Evolutionary conservation across 92 coral and sea anemone genomes (phyloP).

Genomic region (Palythoa heliodiscus): DNA sequence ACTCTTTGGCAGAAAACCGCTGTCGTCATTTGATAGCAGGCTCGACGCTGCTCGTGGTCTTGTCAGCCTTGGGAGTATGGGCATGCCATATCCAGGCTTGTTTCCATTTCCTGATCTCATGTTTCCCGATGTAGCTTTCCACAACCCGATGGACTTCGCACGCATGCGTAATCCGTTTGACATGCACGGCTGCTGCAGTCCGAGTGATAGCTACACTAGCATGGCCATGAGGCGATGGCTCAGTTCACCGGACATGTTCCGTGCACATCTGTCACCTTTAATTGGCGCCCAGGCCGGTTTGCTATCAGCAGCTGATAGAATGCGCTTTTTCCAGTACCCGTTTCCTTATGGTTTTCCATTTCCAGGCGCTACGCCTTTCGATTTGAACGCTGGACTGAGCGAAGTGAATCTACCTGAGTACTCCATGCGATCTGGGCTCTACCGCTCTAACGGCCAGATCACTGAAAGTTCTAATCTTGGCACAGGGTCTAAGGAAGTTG

Average conservation of each 20-base stretch:
- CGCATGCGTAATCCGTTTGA: conserved; percentile 69
- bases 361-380: conserved; percentile 74
- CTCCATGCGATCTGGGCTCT: conserved; percentile 36
- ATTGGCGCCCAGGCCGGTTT: conserved; percentile 78
- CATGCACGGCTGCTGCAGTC: conserved; percentile 73
- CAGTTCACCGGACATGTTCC: conserved; percentile 78
- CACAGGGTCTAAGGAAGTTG: conserved; percentile 44
- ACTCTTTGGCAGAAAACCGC: conserved; percentile 55
- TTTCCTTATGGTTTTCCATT: conserved; percentile 72
- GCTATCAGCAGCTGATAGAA: conserved; percentile 79
- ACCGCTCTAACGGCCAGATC: conserved; percentile 51
- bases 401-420: conserved; percentile 72
- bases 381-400: conserved; percentile 62
- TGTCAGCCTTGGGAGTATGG: conserved; percentile 81
- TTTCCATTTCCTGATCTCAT: conserved; percentile 81
- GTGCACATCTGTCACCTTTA: conserved; percentile 73
- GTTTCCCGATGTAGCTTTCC: conserved; percentile 88
- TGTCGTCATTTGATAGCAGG: conserved; percentile 75
- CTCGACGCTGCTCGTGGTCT: conserved; percentile 91
- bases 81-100: conserved; percentile 70
- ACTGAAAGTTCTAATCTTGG: conserved; percentile 37
- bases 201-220: conserved; percentile 69
- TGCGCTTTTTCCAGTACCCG: conserved; percentile 80
- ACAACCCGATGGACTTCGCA: conserved; percentile 64
- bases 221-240: conserved; percentile 91